Percentiles rank a stretch among this genome's conserved stretches.
These are phyloP conservation scores for Dendrocopos noguchii DNA, from an alignment of 2,113 vertebrate genomes.

Conservation along the genomic window DNA sequence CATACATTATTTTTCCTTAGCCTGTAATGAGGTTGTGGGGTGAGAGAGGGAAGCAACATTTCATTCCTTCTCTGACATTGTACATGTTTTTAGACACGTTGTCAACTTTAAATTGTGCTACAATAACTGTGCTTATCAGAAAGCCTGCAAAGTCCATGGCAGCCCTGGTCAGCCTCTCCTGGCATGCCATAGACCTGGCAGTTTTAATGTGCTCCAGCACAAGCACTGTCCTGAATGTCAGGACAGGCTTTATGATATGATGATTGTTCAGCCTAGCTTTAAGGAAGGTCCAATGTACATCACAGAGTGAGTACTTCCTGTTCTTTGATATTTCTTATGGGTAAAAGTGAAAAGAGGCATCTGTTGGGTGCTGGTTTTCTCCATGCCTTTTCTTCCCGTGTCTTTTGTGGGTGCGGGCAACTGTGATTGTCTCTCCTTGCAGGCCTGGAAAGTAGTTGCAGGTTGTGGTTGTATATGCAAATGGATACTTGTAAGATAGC, in stretches of 20 bases:
- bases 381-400: background rate
- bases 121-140: background rate
- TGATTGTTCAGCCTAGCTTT: background rate
- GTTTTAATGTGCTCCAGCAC: background rate
- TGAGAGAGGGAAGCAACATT: conserved; percentile 31
- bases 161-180: background rate
- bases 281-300: background rate
- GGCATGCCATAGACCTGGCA: background rate
- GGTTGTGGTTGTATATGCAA: background rate
- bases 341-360: background rate
- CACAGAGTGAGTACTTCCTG: background rate
- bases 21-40: conserved; percentile 44
- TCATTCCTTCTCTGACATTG: conserved; percentile 43
- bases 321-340: background rate
- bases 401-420: background rate
- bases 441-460: background rate
- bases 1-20: conserved; percentile 52
- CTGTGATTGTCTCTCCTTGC: background rate
- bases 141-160: background rate
- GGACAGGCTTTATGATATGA: background rate
- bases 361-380: background rate
- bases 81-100: background rate
- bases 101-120: conserved; percentile 28
- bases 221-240: background rate
- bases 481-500: background rate